A percentile compares a stretch with the other conserved stretches of the same genome.
These are phyloP conservation scores for Lepas anatifera DNA, from an alignment of 2,888 invertebrate genomes.

Conservation along the genomic window DNA sequence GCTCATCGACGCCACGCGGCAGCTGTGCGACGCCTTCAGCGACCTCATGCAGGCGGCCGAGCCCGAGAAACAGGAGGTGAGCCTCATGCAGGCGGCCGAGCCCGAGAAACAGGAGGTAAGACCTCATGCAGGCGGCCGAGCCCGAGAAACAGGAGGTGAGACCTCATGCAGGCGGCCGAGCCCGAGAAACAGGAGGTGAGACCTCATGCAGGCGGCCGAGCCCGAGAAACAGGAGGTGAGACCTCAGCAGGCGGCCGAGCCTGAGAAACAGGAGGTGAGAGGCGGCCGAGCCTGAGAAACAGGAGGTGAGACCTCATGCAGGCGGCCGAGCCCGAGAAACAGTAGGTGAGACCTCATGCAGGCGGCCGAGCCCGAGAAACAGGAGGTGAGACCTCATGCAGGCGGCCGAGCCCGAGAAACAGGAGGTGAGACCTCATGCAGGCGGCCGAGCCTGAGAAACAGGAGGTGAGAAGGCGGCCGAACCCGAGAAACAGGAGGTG, in stretches of 20 bases:
- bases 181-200: conserved; percentile 41
- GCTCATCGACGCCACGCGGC: conserved; percentile 80
- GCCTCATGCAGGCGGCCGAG: conserved; percentile 32
- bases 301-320: neutral
- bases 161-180: neutral
- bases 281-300: neutral
- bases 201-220: conserved; percentile 87
- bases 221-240: conserved; percentile 75
- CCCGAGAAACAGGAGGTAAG: conserved; percentile 3
- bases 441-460: neutral
- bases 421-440: neutral
- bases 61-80: conserved; percentile 5
- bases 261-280: too few relatives aligned
- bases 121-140: neutral
- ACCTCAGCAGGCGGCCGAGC: neutral
- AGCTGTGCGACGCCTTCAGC: conserved; percentile 75
- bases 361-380: too few relatives aligned
- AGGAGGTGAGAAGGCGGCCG: neutral
- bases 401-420: conserved; percentile 27
- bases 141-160: neutral
- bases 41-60: conserved; percentile 38
- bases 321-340: too few relatives aligned
- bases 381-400: conserved; percentile 42
- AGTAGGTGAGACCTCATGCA: too few relatives aligned
- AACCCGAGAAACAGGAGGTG: conserved; percentile 35